These are phyloP conservation scores for Malachius bipustulatus DNA, from an alignment of 2,888 invertebrate species.

Conservation along the genomic window DNA sequence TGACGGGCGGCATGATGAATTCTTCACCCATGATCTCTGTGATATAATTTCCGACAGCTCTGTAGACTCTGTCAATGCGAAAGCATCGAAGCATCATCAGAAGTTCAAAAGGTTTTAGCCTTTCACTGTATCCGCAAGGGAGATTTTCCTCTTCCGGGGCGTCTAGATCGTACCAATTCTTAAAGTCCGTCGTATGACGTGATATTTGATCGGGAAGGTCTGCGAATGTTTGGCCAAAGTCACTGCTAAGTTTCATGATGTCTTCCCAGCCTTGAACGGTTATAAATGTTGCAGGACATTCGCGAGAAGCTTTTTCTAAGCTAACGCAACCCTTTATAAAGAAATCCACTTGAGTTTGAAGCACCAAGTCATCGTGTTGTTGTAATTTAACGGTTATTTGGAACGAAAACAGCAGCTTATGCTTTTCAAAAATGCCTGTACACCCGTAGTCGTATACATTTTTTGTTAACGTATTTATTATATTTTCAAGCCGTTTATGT, in stretches of 20 bases:
- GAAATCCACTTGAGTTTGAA: constrained; percentile 69
- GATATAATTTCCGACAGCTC: constrained; percentile 76
- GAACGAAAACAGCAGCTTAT: constrained; percentile 82
- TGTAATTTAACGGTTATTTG: constrained; percentile 80
- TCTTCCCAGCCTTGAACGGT: constrained; percentile 73
- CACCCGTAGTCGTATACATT: constrained; percentile 88
- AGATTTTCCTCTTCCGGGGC: constrained; percentile 60
- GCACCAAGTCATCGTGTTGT: constrained; percentile 51
- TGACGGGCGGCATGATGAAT: constrained; percentile 79
- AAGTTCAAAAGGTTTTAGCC: constrained; percentile 51
- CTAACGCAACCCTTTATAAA: constrained; percentile 77
- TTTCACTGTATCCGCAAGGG: constrained; percentile 59
- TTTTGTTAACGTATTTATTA: constrained; percentile 72
- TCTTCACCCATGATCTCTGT: constrained; percentile 73
- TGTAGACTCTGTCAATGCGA: constrained; percentile 76
- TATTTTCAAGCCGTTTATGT: constrained; percentile 60
- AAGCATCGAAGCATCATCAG: constrained; percentile 82
- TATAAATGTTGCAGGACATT: constrained; percentile 63
- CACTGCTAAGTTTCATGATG: constrained; percentile 55
- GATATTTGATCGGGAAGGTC: constrained; percentile 52
- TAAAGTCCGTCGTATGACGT: constrained; percentile 22
- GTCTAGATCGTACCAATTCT: constrained; percentile 76
- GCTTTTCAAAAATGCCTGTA: constrained; percentile 82
- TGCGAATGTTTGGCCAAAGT: constrained; percentile 56
- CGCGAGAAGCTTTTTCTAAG: constrained; percentile 56